Evolutionary conservation across 2,797 vertebrate species (phyloP), one percentile per base, ranked within the genome.

Genomic region (Hypotaenidia philippensis): DNA sequence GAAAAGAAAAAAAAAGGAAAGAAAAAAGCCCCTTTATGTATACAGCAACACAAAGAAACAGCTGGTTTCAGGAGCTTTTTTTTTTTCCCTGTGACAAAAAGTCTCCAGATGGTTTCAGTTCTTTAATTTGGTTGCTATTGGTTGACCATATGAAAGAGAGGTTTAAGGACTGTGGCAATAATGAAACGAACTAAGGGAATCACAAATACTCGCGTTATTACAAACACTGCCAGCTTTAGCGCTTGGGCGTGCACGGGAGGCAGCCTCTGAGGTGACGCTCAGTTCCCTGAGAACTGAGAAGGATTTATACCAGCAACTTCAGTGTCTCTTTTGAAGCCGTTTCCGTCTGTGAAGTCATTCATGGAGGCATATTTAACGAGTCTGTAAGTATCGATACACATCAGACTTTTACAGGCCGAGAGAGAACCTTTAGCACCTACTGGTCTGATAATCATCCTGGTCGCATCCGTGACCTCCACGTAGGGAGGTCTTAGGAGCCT

Each of bases 281-380:
- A 64, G 49, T 76, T 77, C 57, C 56, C 40, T 17, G 14, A 74
- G 40, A 88, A 78, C 36, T 13, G 45, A 19, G 50, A 66, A 89
- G 81, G 76, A 95, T 91, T 97, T 96, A 87, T 13, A 83, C 52
- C 29, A 26, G 31, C 11, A 81, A 65, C 23, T 49, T 64, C 83
- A 93, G 77, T 7, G 10, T 56, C 57, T 84, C 41, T 93, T 94
- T 77, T 23, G 66, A 95, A 87, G 84, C 34, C 45, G 63, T 88
- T 94, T 89, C 12, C 36, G 63, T 32, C 59, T 93, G 44, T 72
- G 61, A 76, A 63, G 49, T 61, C 61, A 68, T 78, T 94, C 83
- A 91, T 29, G 53, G 45, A 94, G 47, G 63, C 71, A 32, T 87
- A 81, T 88, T 90, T 83, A 90, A 95, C 94, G 87, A 87, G 69